phyloP scores from a whole-genome alignment of 2,113 vertebrate species.

The Pygoscelis antarcticus region DNA sequence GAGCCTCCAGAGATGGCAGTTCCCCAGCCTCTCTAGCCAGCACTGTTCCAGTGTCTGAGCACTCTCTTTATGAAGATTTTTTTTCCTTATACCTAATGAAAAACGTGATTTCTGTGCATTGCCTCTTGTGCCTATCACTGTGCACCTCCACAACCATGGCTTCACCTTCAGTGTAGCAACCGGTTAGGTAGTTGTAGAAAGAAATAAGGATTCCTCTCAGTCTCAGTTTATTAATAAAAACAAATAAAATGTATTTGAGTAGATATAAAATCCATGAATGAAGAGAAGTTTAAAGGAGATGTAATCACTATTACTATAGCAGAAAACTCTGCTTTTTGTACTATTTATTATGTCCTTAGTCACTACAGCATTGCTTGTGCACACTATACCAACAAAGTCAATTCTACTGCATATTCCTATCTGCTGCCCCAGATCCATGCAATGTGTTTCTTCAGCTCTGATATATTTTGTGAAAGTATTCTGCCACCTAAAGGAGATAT shows the following conservation, averaged over 20 bases:
- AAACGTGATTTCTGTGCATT: background rate
- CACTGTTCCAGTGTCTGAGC: background rate
- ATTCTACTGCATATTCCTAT: background rate
- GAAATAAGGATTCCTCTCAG: background rate
- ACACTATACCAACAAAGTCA: background rate
- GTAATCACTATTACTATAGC: background rate
- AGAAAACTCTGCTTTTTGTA: background rate
- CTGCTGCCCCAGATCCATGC: background rate
- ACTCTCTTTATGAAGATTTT: background rate
- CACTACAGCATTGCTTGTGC: background rate
- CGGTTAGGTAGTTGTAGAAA: background rate
- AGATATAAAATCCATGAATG: background rate
- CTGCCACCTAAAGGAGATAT: conserved; percentile 43
- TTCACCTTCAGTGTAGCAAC: background rate
- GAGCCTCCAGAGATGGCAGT: background rate
- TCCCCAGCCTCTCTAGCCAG: background rate
- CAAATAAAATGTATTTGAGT: background rate
- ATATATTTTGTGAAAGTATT: conserved; percentile 26
- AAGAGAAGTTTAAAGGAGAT: background rate
- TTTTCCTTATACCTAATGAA: background rate
- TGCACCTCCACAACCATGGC: background rate
- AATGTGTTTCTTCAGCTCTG: background rate
- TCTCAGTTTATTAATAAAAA: background rate
- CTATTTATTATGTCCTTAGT: background rate
- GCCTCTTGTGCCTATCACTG: background rate